Percentiles rank a stretch among this genome's conserved stretches.
Conservation (phyloP, 2,113 vertebrate species). For the Menura novaehollandiae region DNA sequence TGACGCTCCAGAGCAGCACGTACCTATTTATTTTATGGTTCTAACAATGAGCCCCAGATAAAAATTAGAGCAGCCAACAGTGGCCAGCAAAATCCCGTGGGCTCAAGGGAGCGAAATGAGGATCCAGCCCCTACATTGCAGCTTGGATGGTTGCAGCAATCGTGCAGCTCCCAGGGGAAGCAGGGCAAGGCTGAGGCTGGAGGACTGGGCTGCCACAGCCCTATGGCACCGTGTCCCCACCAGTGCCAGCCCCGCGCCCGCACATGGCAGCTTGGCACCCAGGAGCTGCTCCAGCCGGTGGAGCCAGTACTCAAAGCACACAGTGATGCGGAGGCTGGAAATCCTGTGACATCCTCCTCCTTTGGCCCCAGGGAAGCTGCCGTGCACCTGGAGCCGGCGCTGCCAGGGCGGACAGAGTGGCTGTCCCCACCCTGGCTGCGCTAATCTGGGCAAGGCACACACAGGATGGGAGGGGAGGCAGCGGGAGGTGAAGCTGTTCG, state of each 20-base stretch:
- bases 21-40: slow-evolving; percentile 22
- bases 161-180: neutral
- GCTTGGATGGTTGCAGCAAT: neutral
- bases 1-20: neutral
- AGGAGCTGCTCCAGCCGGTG: neutral
- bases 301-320: neutral
- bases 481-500: neutral
- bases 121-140: neutral
- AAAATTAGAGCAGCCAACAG: slow-evolving; percentile 9
- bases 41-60: neutral
- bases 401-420: neutral
- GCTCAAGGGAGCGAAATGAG: neutral
- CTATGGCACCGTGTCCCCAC: neutral
- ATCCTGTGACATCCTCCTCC: neutral
- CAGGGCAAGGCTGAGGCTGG: neutral
- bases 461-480: slow-evolving; percentile 52
- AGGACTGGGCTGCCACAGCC: neutral
- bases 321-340: neutral
- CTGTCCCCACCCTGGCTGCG: slow-evolving; percentile 15
- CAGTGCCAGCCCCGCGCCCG: neutral
- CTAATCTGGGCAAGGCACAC: slow-evolving; percentile 34
- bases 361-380: neutral
- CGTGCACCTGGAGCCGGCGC: neutral
- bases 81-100: neutral
- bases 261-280: neutral